Conservation (phyloP, 2,797 vertebrate genomes). For the Sebastiscus albofasciatus region DNA sequence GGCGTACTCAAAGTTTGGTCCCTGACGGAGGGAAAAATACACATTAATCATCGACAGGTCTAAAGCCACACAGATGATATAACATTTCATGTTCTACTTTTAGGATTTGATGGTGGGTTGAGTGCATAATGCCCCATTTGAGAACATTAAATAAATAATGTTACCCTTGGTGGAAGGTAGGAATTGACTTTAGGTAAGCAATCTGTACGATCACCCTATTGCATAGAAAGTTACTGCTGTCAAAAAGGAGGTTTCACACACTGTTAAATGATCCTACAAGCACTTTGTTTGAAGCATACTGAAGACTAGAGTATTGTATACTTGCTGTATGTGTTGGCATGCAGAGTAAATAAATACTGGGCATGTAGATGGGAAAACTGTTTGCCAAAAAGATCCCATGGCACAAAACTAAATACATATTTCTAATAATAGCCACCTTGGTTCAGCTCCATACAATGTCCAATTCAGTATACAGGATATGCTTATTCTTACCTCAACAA, state of each 20-base stretch:
- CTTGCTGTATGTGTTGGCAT: neutral
- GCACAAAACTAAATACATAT: neutral
- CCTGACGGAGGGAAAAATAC: conserved; percentile 35
- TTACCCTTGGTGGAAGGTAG: neutral
- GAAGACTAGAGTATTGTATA: neutral
- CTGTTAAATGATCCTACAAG: neutral
- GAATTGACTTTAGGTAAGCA: neutral
- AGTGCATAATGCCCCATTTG: neutral
- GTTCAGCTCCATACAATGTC: neutral
- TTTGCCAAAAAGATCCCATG: neutral
- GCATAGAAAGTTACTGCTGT: neutral
- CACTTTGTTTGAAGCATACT: neutral
- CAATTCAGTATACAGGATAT: neutral
- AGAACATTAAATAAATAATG: neutral
- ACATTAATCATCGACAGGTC: neutral
- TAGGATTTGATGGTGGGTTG: neutral
- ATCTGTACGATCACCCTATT: neutral
- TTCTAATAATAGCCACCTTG: neutral
- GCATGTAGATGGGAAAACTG: neutral
- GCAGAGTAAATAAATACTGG: neutral
- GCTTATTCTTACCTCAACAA: conserved; percentile 86
- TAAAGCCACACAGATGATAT: neutral
- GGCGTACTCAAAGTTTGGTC: conserved; percentile 87
- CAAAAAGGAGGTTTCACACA: neutral
- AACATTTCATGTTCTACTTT: neutral